Evolutionary conservation across 2,888 invertebrate genomes (phyloP).

Genomic region (Campaea margaritaria): DNA sequence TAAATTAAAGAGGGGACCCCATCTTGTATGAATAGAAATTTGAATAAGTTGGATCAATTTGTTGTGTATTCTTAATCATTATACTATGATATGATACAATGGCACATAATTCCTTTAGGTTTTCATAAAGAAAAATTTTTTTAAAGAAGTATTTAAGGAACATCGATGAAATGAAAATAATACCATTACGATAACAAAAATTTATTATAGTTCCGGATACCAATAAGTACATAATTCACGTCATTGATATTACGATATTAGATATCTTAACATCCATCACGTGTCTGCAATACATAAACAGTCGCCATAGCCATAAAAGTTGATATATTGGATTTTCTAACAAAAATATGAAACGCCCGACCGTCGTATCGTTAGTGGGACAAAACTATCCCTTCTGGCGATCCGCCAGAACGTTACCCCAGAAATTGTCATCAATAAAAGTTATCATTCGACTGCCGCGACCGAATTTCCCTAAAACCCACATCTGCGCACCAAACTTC

Average conservation of each 20-base stretch:
- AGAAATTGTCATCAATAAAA: slow-evolving; percentile 72
- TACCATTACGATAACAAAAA: too few species aligned
- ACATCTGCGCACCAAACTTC: slow-evolving; percentile 52
- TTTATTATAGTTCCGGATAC: too few species aligned
- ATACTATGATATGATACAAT: not conserved
- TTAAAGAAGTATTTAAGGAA: too few species aligned
- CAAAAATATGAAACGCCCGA: slow-evolving; percentile 47
- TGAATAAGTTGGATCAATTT: not conserved
- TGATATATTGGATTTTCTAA: slow-evolving; percentile 36
- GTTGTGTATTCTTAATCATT: not conserved
- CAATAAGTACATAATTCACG: not conserved
- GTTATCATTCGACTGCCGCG: slow-evolving; percentile 58
- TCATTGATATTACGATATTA: not conserved
- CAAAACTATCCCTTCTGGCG: slow-evolving; percentile 66
- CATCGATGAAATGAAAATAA: too few species aligned
- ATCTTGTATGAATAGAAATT: slow-evolving; percentile 1
- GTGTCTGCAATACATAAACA: slow-evolving; percentile 27
- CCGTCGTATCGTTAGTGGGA: slow-evolving; percentile 57
- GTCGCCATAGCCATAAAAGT: slow-evolving; percentile 31
- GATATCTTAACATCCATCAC: slow-evolving; percentile 6
- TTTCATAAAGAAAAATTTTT: not conserved
- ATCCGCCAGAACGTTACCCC: slow-evolving; percentile 59
- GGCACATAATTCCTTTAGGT: too few species aligned
- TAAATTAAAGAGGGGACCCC: slow-evolving; percentile 1
- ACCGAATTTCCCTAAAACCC: slow-evolving; percentile 56